Evolutionary conservation across 1,140 invertebrate species (phyloP), one percentile per base, ranked within the genome.

Genomic region (Halyomorpha halys): DNA sequence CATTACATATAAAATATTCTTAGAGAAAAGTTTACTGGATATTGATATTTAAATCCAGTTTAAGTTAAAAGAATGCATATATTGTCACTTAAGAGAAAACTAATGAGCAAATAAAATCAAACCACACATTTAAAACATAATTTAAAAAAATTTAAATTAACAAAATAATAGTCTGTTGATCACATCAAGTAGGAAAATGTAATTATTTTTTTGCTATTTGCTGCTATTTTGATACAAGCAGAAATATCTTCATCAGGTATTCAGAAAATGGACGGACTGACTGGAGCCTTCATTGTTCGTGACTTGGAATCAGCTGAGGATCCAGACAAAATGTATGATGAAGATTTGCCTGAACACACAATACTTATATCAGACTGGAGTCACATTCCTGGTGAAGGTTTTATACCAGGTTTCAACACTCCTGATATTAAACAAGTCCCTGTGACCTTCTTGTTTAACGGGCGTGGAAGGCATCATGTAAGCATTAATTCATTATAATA

Each of bases 311-410:
- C 76, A 16, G 89, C 47, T 11, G 47, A 49, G 47, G 75, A 77
- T 14, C 81, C 87, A 71, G 69, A 72, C 0, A 68, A 74, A 23
- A 72, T 84, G 0, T 87, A 87, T 70, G 89, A 91, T 69, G 78
- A 77, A 66, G 86, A 84, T 73, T 77, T 86, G 47, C 80, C 82
- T 2, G 82, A 86, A 15, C 87, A 91, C 72, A 78, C 81, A 0
- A 81, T 93, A 67, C 74, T 85, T 2, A 75, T 92, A 3, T 81
- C 84, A 34, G 90, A 94, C 71, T 94, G 90, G 90, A 78, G 85
- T 18, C 82, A 85, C 65, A 76, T 82, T 53, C 74, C 85, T 13
- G 83, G 84, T 0, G 78, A 83, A 14, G 77, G 80, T 14, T 84
- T 83, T 71, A 91, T 91, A 75, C 77, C 85, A 2, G 81, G 81